Base-by-base conservation (phyloP, 1,140 invertebrate species). In the Bilobella aurantiaca region DNA sequence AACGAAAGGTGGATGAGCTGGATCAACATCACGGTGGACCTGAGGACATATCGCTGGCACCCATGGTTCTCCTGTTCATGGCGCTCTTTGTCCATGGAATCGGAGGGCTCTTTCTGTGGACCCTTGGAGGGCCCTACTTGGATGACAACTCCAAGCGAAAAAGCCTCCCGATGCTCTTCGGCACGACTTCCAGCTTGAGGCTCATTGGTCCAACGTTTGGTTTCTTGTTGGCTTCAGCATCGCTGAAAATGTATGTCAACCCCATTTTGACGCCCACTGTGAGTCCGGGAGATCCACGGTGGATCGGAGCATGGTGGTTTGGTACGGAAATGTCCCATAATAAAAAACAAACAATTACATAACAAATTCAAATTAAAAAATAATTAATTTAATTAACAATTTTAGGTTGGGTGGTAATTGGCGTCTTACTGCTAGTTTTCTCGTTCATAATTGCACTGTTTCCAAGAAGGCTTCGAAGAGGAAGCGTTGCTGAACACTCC, bases 231-330 rank as follows among this genome's bases (percentile, higher is more conserved):
- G 85, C 86, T 0, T 87, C 86, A 3, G 79, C 85, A 65, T 84
- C 84, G 30, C 76, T 88, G 1, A 85, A 85, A 67, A 76, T 86
- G 32, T 89, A 87, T 69, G 85, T 88, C 27, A 84, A 83, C 18
- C 86, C 86, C 1, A 80, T 79, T 14, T 74, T 87, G 46, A 86
- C 83, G 47, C 86, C 86, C 1, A 84, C 34, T 1, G 56, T 64
- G 46, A 81, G 78, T n/a, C 84, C 79, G 49, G 79, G 82, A 68
- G 86, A 89, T 78, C 86, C 86, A 1, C 79, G 86, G 67, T 89
- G 87, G 87, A 74, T 88, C 23, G 87, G 87, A 1, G 86, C 87
- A 18, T 89, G 87, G 87, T 89, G 87, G 87, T 70, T 88, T 29
- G 77, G 76, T 76, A 70, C 73, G 69, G 31, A 21, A 56, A 29